Percentiles rank a stretch among this genome's conserved stretches.
These are phyloP conservation scores for Pachyrhynchus sulphureomaculatus DNA, from an alignment of 1,140 invertebrate species.

Conservation along the genomic window DNA sequence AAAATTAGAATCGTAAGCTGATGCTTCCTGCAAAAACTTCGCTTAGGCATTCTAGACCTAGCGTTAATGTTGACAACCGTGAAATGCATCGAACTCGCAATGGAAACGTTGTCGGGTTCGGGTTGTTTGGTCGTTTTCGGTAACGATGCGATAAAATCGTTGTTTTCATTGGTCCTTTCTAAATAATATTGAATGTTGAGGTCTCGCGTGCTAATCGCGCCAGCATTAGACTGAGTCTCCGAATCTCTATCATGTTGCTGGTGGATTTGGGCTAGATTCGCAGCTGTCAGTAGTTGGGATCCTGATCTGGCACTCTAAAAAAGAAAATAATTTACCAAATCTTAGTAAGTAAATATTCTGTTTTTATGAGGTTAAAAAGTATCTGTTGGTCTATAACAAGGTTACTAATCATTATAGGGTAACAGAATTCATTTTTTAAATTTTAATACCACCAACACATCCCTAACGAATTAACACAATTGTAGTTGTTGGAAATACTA, in stretches of 20 bases:
- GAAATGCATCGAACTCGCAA: constrained; percentile 82
- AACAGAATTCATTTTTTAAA: too few relatives aligned
- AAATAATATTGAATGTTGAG: constrained; percentile 49
- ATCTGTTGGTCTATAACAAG: too few relatives aligned
- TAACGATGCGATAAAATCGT: constrained; percentile 35
- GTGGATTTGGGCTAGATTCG: constrained; percentile 71
- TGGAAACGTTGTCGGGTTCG: constrained; percentile 65
- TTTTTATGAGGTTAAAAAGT: too few relatives aligned
- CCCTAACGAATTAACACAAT: too few relatives aligned
- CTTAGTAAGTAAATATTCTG: too few relatives aligned
- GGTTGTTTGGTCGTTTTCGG: constrained; percentile 50
- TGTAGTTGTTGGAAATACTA: too few relatives aligned
- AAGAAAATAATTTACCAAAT: background rate
- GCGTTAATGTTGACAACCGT: constrained; percentile 79
- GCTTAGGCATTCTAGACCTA: constrained; percentile 58
- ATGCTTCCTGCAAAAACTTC: constrained; percentile 72
- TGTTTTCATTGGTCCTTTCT: constrained; percentile 35
- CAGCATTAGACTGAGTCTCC: background rate
- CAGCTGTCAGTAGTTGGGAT: constrained; percentile 72
- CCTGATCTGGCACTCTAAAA: constrained; percentile 76
- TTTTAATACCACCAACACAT: too few relatives aligned
- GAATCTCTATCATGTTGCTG: constrained; percentile 52
- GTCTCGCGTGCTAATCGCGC: constrained; percentile 43
- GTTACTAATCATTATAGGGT: too few relatives aligned
- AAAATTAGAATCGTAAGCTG: constrained; percentile 77